Base-by-base conservation (phyloP, 2,797 vertebrate species). In the Gastrophryne carolinensis region DNA sequence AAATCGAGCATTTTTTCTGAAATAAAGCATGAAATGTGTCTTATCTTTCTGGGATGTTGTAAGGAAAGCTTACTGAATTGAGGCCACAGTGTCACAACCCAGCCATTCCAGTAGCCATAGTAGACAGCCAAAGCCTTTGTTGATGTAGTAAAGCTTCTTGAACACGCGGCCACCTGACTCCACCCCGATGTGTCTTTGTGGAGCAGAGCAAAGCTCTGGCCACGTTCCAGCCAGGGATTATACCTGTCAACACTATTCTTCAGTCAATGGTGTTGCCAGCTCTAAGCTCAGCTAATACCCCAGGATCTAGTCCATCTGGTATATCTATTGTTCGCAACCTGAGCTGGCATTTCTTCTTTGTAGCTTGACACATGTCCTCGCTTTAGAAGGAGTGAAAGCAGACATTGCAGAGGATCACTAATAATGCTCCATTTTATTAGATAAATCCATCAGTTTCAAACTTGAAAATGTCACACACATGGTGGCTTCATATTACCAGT, bases 211-310 rank as follows among this genome's bases (percentile, higher is more conserved):
- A 12, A 67, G 32, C 27, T 5, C 34, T 67, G 64, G 64, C 64
- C 17, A 32, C 21, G 17, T 23, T 67, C 49, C 64, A 54, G 21
- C 7, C 7, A 2, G 26, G 32, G 64, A 67, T 67, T 67, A 67
- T 21, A 26, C 21, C 49, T 67, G 64, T 67, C 64, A 67, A 52
- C 64, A 54, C 49, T 54, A 52, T 67, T 37, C 53, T 67, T 67
- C 49, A 67, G 64, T 53, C 64, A 67, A 17, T 67, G 47, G 64
- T 67, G 49, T 67, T 67, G 64, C 64, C 53, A 24, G 64, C 30
- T 67, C 32, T 67, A 67, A 67, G 49, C 49, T 24, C 8, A 49
- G n/a, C 49, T 67, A 67, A 67, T 53, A 39, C 64, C 49, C 9
- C 19, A 12, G 47, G 64, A 67, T 67, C 23, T 54, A 23, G 24